These are phyloP conservation scores for Carcinoscorpius rotundicauda DNA, from an alignment of 1,140 invertebrate species.

Conservation along the genomic window DNA sequence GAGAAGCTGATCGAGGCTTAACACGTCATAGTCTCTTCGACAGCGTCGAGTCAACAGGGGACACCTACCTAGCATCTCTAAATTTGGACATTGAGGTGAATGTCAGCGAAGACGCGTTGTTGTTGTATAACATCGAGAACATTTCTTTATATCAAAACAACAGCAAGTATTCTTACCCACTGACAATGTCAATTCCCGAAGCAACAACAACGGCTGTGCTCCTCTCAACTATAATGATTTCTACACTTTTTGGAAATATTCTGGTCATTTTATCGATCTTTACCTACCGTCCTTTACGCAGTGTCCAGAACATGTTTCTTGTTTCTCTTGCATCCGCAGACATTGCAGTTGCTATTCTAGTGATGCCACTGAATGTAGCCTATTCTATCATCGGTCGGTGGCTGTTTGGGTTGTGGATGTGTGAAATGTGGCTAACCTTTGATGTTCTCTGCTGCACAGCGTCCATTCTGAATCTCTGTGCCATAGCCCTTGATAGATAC, in stretches of 20 bases:
- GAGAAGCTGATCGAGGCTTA: too few relatives aligned
- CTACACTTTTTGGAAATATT: slow-evolving; percentile 85
- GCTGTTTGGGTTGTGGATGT: slow-evolving; percentile 80
- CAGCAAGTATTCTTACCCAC: not conserved
- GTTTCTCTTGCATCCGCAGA: slow-evolving; percentile 96
- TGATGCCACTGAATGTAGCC: slow-evolving; percentile 91
- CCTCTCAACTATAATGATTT: slow-evolving; percentile 50
- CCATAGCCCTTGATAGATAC: slow-evolving; percentile 87
- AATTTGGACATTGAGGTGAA: too few relatives aligned
- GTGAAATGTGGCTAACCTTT: slow-evolving; percentile 92
- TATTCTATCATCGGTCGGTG: slow-evolving; percentile 78
- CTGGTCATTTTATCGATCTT: slow-evolving; percentile 93
- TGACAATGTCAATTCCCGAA: slow-evolving; percentile 6
- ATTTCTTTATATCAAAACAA: too few relatives aligned
- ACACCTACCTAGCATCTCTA: too few relatives aligned
- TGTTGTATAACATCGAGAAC: too few relatives aligned
- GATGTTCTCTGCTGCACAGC: slow-evolving; percentile 95
- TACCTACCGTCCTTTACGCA: slow-evolving; percentile 87
- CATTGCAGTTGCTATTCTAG: slow-evolving; percentile 87
- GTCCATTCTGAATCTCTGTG: slow-evolving; percentile 90
- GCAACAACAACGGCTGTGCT: slow-evolving; percentile 24
- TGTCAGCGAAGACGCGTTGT: too few relatives aligned
- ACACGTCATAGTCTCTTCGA: too few relatives aligned
- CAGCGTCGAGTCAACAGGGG: too few relatives aligned
- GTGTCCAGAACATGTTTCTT: slow-evolving; percentile 97